Evolutionary conservation across 2,797 vertebrate genomes (phyloP), one percentile per base, ranked within the genome.

Genomic region (Coregonus sp.): DNA sequence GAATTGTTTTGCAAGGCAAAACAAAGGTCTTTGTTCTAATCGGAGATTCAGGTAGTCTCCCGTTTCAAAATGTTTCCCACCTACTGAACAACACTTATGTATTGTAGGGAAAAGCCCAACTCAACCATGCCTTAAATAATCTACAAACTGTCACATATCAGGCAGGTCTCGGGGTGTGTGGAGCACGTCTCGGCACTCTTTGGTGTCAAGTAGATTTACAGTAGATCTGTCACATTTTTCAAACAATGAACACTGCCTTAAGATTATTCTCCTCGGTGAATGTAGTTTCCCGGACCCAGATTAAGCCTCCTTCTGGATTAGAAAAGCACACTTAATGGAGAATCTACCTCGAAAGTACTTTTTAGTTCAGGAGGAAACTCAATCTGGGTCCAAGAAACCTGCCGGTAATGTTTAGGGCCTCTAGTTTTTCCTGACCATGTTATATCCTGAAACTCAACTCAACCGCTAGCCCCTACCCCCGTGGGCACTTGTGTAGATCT

Each of bases 71-170:
- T 7, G 7, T n/a, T 9, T 20, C 54, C 18, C 54, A 59, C 54
- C n/a, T 9, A 59, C 18, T 59, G 54, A 65, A 65, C 63, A 31
- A 20, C 7, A 65, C 29, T 2, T 31, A 66, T 66, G 63, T 66
- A 66, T 12, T 75, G 61, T 65, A 16, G 20, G 51, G 50, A 37
- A 65, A 66, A 11, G n/a, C 68, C 63, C 74, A 65, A 61, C 68
- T 20, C 50, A 61, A 15, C 2, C 20, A 37, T 51, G 81, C 81
- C 81, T 80, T 80, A 18, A 1, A 56, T 18, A 80, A 51, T 4
- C 1, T 67, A 47, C 50, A 15, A 3, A 16, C 4, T 25, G 51
- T 61, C 75, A 73, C 61, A 35, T 35, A 71, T 69, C 66, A 15
- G 61, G 29, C 65, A 29, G 52, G 63, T 16, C 16, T 73, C 20